Evolutionary conservation across 53 echinoderm and acorn worm genomes (phyloP), one percentile per base, ranked within the genome.

Genomic region (Patiria pectinifera): DNA sequence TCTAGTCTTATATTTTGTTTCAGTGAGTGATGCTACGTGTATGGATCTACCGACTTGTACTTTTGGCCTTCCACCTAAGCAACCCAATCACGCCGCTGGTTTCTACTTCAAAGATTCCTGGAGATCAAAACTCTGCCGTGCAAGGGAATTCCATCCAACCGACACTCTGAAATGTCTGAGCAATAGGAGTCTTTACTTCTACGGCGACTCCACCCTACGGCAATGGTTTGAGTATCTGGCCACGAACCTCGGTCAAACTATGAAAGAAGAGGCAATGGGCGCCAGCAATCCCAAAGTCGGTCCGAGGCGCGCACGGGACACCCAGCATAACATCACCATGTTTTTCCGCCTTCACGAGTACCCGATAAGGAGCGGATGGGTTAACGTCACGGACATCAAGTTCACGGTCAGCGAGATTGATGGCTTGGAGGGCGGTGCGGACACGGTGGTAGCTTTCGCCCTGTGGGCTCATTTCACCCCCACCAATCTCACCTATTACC

Each of bases 381-480:
- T 78, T 1, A 11, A 43, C 16, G 78, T 92, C 0, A 58, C 46
- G 11, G 85, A 93, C 14, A 71, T 95, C 21, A 82, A 92, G 59
- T 93, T 93, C 78, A 91, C 86, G 35, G 93, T 89, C 4, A 95
- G 91, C 72, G 93, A 82, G 22, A 62, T 95, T 35, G 93, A 95
- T 58, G 46, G 3, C 60, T 80, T 94, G 43, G 66, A 48, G 11
- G 89, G 91, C 9, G 90, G 79, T 11, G 82, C 72, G 44, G 80
- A 94, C 44, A 93, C 94, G 2, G 91, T 94, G 18, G 89, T 95
- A 10, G 78, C 91, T 15, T 46, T 95, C 2, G 82, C 93, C 11
- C 15, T 91, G 45, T 95, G 94, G 94, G 94, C 95, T 5, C 95
- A 95, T 80, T 95, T 95, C 59, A 95, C 95, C 1, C 53, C 94